phyloP scores from a whole-genome alignment of 2,797 vertebrate genomes.

The Anguilla marmorata region DNA sequence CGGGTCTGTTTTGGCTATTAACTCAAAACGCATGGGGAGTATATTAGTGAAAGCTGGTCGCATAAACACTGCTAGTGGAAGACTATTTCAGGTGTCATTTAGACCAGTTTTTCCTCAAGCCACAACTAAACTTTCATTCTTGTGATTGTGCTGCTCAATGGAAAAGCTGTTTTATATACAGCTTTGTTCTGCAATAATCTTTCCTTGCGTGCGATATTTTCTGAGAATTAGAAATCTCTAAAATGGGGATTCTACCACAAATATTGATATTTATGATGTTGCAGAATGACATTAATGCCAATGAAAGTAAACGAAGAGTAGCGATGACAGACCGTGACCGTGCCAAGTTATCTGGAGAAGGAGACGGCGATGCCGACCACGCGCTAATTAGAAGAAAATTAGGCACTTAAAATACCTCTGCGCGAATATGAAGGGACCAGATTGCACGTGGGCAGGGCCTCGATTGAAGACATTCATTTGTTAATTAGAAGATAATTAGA shows the following conservation, averaged over 20 bases:
- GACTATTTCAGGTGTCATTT: too few relatives aligned
- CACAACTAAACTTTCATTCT: too few relatives aligned
- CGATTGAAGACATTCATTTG: slow-evolving; percentile 22
- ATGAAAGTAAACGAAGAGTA: background rate
- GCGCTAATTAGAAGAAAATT: slow-evolving; percentile 23
- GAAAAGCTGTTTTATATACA: too few relatives aligned
- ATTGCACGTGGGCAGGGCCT: background rate
- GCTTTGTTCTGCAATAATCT: too few relatives aligned
- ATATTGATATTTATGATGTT: background rate
- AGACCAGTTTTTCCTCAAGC: too few relatives aligned
- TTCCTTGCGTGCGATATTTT: too few relatives aligned
- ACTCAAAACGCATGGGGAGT: too few relatives aligned
- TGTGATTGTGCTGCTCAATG: too few relatives aligned
- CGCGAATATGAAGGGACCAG: slow-evolving; percentile 16
- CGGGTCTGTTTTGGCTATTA: too few relatives aligned
- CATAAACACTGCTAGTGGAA: too few relatives aligned
- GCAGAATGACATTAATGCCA: background rate
- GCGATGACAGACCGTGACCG: background rate
- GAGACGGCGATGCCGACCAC: background rate
- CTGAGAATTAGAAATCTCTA: background rate
- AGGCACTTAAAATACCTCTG: slow-evolving; percentile 31
- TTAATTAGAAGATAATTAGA: slow-evolving; percentile 17
- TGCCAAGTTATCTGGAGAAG: background rate
- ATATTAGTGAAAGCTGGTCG: too few relatives aligned
- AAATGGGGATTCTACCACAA: background rate